Base-by-base conservation (phyloP, 2,888 invertebrate genomes). In the Pasiphila rectangulata region DNA sequence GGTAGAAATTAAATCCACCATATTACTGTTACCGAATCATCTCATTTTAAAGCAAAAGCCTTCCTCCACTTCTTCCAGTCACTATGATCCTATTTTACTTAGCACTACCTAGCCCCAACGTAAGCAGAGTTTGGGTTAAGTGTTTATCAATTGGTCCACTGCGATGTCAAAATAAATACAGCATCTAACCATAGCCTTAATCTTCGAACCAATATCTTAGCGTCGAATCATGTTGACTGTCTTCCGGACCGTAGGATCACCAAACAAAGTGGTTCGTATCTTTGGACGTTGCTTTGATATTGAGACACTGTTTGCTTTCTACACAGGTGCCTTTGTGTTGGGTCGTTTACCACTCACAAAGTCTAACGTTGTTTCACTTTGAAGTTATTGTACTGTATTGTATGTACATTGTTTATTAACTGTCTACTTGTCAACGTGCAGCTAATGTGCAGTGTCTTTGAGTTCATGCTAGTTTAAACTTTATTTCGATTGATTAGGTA, bases 361-460 rank as follows among this genome's bases (percentile, higher is more conserved):
- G 40, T 13, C 30, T 41, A 29, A 46, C 41, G 30, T 46, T 30
- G 46, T 46, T 46, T 36, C 24, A 13, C 30, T 24, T 4, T 24
- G 23, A 36, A 41, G 46, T 36, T 46, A 41, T 46, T 46, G 41
- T 32, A 27, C 39, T 17, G 27, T 39, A 17, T 6, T n/a, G n/a
- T 13, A 12, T 13, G 7, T 13, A 27, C 13, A 32, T 23, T 46
- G 46, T 46, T 24, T 29, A 36, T 21, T 21, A n/a, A 20, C 35
- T 35, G 21, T 23, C 20, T 35, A 27, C 27, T 9, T 27, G 27
- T 27, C 27, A 27, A 27, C 12, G 27, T 7, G 27, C 3, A 27
- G 27, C 25, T 27, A 20, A 23, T 20, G 38, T 17, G n/a, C 7
- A 34, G 4, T 30, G 10, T 13, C 27, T 27, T 27, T 13, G 27